Percentiles rank a stretch among this genome's conserved stretches.
These are phyloP conservation scores for Diaperis boleti DNA, from an alignment of 2,888 invertebrate species.

Conservation along the genomic window DNA sequence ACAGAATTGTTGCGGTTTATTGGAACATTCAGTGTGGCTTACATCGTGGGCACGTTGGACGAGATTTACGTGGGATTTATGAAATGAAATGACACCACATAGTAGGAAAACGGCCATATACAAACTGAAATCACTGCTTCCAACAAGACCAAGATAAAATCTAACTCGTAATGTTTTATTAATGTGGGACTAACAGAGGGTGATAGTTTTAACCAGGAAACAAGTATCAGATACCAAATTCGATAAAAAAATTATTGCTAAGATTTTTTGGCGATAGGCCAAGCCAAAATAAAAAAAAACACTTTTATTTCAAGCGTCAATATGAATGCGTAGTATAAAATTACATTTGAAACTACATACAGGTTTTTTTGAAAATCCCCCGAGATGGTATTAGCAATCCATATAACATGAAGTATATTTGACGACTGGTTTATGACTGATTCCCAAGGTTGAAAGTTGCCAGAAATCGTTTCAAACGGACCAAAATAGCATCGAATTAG, in stretches of 20 bases:
- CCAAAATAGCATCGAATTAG: slow-evolving; percentile 38
- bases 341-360: no score
- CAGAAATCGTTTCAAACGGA: slow-evolving; percentile 36
- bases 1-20: slow-evolving; percentile 27
- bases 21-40: slow-evolving; percentile 34
- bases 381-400: no score
- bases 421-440: slow-evolving; percentile 31
- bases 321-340: no score
- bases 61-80: slow-evolving; percentile 40
- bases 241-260: no score
- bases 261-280: slow-evolving; percentile 19
- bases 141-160: slow-evolving; percentile 43
- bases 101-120: slow-evolving; percentile 37
- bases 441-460: slow-evolving; percentile 40
- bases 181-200: slow-evolving; percentile 39
- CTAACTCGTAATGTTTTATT: slow-evolving; percentile 39
- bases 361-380: no score
- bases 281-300: slow-evolving; percentile 19
- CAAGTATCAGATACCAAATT: no score
- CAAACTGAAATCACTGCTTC: slow-evolving; percentile 40
- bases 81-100: slow-evolving; percentile 43
- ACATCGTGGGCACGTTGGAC: slow-evolving; percentile 38
- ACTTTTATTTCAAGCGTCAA: slow-evolving; percentile 2
- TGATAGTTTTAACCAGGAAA: no score
- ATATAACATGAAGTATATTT: slow-evolving; percentile 9